These are phyloP conservation scores for Agonopterix subpropinquella DNA, from an alignment of 2,888 invertebrate genomes.

Conservation along the genomic window DNA sequence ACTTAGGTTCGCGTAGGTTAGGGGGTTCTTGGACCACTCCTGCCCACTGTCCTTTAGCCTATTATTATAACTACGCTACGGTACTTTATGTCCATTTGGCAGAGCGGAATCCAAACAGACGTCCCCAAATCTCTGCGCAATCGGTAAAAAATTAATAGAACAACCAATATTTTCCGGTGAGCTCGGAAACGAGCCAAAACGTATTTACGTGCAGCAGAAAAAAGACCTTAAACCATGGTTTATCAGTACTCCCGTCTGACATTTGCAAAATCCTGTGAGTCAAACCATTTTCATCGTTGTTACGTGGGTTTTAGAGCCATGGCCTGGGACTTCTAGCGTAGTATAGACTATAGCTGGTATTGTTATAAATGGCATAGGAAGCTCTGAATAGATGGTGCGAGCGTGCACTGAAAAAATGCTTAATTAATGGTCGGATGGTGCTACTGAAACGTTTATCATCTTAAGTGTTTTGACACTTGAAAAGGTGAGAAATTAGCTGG, in stretches of 20 bases:
- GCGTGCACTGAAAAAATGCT: slow-evolving; percentile 18
- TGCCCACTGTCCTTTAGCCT: too few species aligned
- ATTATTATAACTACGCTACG: too few species aligned
- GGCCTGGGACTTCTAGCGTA: too few species aligned
- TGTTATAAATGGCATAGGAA: slow-evolving; percentile 20
- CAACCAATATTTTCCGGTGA: slow-evolving; percentile 38
- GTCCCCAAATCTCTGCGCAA: slow-evolving; percentile 16
- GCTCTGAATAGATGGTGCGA: slow-evolving; percentile 16
- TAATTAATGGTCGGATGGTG: slow-evolving; percentile 18
- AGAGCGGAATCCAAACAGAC: too few species aligned
- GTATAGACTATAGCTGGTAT: slow-evolving; percentile 12
- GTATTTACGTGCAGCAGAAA: slow-evolving; percentile 36
- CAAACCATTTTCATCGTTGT: too few species aligned
- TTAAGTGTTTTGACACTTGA: background rate
- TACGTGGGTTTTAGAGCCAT: too few species aligned
- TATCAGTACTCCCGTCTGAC: slow-evolving; percentile 20
- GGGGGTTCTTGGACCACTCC: too few species aligned
- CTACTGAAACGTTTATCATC: background rate
- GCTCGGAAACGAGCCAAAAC: slow-evolving; percentile 43
- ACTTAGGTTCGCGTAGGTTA: too few species aligned
- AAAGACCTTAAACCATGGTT: slow-evolving; percentile 24
- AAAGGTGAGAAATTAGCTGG: background rate
- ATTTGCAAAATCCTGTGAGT: too few species aligned
- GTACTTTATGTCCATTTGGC: too few species aligned
- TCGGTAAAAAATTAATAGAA: slow-evolving; percentile 29